phyloP scores from a whole-genome alignment of 1,140 invertebrate species.

The Metopolophium dirhodum region DNA sequence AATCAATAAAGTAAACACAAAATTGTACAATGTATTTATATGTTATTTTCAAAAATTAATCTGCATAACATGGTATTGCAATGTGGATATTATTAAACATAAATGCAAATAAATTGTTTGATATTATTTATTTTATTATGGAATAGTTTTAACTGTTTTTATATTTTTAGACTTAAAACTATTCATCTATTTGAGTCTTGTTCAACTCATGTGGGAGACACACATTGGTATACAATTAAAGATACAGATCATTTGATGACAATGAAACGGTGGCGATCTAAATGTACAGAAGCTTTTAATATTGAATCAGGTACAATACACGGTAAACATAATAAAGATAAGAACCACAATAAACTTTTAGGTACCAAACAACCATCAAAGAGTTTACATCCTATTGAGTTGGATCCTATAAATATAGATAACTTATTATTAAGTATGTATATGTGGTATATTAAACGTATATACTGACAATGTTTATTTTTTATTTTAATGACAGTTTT shows the following conservation, averaged over 20 bases:
- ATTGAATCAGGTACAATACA: background rate
- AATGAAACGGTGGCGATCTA: constrained; percentile 66
- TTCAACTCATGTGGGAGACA: constrained; percentile 85
- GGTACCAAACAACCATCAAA: background rate
- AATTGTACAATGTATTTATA: too few relatives aligned
- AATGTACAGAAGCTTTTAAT: constrained; percentile 33
- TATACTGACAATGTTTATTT: background rate
- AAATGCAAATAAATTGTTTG: background rate
- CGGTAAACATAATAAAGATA: constrained; percentile 16
- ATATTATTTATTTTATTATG: background rate
- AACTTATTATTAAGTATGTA: constrained; percentile 56
- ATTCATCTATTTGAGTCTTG: constrained; percentile 87
- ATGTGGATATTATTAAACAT: background rate
- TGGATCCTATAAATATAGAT: constrained; percentile 49
- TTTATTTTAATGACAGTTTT: background rate
- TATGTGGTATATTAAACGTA: background rate
- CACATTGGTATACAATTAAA: constrained; percentile 73
- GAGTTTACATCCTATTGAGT: background rate
- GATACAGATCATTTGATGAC: constrained; percentile 68
- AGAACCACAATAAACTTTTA: background rate
- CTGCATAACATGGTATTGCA: too few relatives aligned
- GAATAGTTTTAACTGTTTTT: background rate
- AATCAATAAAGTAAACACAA: too few relatives aligned
- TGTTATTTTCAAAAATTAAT: background rate
- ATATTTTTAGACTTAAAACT: constrained; percentile 71